Evolutionary conservation across 2,888 invertebrate genomes (phyloP), one percentile per base, ranked within the genome.

Genomic region (Athripsodes cinereus): DNA sequence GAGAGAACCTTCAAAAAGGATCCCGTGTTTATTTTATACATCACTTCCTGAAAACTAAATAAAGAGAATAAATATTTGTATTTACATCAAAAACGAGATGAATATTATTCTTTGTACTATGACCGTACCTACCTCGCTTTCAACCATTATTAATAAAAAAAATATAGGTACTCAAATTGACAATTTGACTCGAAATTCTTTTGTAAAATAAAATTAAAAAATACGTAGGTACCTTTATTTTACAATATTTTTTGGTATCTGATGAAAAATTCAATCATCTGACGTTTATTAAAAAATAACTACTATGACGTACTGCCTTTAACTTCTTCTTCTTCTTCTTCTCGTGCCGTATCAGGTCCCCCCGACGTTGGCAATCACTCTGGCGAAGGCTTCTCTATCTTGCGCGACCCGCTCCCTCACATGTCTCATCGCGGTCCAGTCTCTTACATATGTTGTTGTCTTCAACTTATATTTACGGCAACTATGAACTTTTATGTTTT

Each of bases 31-130:
- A 6, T 31, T 31, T 31, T 31, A 8, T 31, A 31, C 31, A 31
- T 8, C 31, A 31, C 31, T 8, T 31, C 31, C 11, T 40, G 16
- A 40, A 40, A 40, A 40, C 13, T 13, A 40, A 40, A 8, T 8
- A 40, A 40, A 40, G 40, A 40, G 40, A 40, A 40, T 16, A 40
- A 40, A 40, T 16, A 40, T 40, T 40, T 40, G 40, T 40, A 40
- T 40, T 40, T 40, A 40, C 40, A 40, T 40, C 40, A 8, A 13
- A 40, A 40, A 40, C 13, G 40, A 40, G 40, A 40, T 40, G 40
- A 40, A 40, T 40, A 40, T n/a, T n/a, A 40, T 40, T 40, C 40
- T 13, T 8, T n/a, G n/a, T n/a, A n/a, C 40, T 40, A 40, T 40
- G 40, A 40, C 40, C 40, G 13, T 8, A 31, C n/a, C n/a, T n/a